A percentile compares a stretch with the other conserved stretches of the same genome.
These are phyloP conservation scores for Caracal caracal DNA, from an alignment of 2,113 vertebrate genomes.

Conservation along the genomic window DNA sequence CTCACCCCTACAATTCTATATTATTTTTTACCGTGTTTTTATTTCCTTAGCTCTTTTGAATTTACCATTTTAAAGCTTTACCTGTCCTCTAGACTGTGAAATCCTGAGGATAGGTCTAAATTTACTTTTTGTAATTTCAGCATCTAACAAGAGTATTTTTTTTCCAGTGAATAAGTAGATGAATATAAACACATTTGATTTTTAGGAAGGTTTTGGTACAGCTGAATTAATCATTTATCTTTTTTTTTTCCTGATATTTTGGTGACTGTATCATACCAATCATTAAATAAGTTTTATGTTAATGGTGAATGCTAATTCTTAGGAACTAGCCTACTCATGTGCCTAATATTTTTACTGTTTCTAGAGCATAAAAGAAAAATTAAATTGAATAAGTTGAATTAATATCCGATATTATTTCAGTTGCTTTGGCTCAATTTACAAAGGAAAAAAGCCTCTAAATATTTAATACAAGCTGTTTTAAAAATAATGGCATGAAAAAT, in stretches of 20 bases:
- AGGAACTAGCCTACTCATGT: background rate
- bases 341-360: background rate
- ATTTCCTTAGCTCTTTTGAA: background rate
- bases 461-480: background rate
- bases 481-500: background rate
- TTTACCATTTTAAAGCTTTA: background rate
- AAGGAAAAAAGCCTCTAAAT: background rate
- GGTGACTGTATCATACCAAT: background rate
- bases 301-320: background rate
- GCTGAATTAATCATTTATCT: background rate
- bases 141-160: background rate
- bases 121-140: background rate
- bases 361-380: background rate
- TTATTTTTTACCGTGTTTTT: background rate
- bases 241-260: background rate
- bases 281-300: background rate
- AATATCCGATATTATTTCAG: background rate
- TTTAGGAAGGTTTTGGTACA: background rate
- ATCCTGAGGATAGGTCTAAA: background rate
- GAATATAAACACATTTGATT: background rate
- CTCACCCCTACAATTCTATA: background rate
- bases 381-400: background rate
- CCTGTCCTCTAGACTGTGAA: background rate
- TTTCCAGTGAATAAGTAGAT: background rate
- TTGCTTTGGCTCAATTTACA: background rate